Conservation (phyloP, 1,140 invertebrate species). For the Cardiocondyla obscurior region DNA sequence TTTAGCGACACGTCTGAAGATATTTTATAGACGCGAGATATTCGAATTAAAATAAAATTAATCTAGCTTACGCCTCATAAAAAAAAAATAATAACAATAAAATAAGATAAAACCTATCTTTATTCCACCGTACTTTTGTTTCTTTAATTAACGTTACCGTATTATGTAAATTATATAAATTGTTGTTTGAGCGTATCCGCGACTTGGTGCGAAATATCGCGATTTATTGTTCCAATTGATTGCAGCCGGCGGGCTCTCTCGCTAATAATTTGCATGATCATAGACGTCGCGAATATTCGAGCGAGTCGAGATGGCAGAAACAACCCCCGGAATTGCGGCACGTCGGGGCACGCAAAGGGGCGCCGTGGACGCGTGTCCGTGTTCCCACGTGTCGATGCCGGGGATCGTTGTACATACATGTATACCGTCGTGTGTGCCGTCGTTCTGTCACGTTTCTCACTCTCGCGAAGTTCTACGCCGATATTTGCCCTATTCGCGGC, state of each 20-base stretch:
- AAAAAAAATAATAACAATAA: background rate
- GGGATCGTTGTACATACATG: conserved; percentile 39
- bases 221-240: conserved; percentile 12
- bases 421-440: conserved; percentile 43
- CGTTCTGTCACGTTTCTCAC: conserved; percentile 65
- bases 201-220: background rate
- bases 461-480: conserved; percentile 55
- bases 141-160: background rate
- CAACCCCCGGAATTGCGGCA: conserved; percentile 34
- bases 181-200: no score
- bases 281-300: background rate
- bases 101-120: background rate
- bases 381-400: conserved; percentile 71
- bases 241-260: background rate
- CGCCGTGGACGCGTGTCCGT: conserved; percentile 50
- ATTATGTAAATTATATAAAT: background rate
- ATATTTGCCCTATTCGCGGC: conserved; percentile 62
- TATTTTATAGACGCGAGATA: background rate
- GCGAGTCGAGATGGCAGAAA: conserved; percentile 54
- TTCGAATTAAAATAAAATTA: conserved; percentile 5
- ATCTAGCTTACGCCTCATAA: no score
- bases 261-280: conserved; percentile 41
- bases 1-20: background rate
- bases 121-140: background rate
- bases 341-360: conserved; percentile 42